phyloP scores from a whole-genome alignment of 1,140 invertebrate species.

The Drosophila bipectinata region DNA sequence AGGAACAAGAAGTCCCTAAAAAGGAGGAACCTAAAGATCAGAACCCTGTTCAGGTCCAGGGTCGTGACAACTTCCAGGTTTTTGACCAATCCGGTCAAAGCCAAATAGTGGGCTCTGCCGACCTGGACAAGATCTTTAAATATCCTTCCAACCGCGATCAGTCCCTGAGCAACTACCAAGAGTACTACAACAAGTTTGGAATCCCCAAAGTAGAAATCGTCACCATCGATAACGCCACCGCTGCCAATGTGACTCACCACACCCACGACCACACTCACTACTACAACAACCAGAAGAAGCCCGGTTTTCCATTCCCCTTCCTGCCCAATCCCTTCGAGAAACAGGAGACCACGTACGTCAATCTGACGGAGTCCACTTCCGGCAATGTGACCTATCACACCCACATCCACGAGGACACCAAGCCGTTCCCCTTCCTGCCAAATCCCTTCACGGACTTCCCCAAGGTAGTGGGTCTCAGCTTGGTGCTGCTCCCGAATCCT shows the following conservation, averaged over 20 bases:
- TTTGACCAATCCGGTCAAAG: slow-evolving; percentile 6
- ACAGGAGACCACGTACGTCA: slow-evolving; percentile 8
- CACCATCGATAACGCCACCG: slow-evolving; percentile 8
- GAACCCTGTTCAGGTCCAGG: slow-evolving; percentile 17
- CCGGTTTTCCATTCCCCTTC: slow-evolving; percentile 47
- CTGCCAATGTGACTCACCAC: slow-evolving; percentile 24
- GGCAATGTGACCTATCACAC: slow-evolving; percentile 24
- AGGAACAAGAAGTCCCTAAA: not conserved
- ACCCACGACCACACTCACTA: slow-evolving; percentile 21
- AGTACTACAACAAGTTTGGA: slow-evolving; percentile 19
- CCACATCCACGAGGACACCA: slow-evolving; percentile 19
- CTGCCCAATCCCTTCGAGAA: slow-evolving; percentile 65
- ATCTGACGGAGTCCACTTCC: not conserved
- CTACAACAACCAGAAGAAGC: slow-evolving; percentile 24
- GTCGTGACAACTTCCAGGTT: slow-evolving; percentile 11
- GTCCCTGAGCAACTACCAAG: not conserved
- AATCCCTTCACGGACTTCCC: slow-evolving; percentile 55
- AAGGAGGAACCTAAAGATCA: not conserved
- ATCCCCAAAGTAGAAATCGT: slow-evolving; percentile 3
- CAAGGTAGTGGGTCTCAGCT: slow-evolving; percentile 43
- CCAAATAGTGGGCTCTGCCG: slow-evolving; percentile 9
- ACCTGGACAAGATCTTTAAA: slow-evolving; percentile 44
- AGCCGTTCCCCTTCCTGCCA: slow-evolving; percentile 51
- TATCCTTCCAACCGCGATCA: slow-evolving; percentile 21
- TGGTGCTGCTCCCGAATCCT: slow-evolving; percentile 42